Conservation (phyloP, 2,797 vertebrate genomes). For the Monodelphis domestica region DNA sequence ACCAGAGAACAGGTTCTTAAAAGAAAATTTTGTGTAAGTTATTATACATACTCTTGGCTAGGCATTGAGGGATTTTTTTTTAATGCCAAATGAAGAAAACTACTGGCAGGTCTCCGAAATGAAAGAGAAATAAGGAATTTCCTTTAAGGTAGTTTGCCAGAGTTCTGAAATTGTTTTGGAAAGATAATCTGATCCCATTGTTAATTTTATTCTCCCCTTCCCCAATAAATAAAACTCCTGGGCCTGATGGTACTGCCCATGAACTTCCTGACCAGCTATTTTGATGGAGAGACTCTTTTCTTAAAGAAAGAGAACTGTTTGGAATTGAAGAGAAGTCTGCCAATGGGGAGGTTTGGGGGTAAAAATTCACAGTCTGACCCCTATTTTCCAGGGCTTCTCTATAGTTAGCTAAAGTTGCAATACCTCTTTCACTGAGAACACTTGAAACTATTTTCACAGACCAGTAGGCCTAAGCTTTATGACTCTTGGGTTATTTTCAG, state of each 20-base stretch:
- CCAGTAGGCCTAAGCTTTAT: neutral
- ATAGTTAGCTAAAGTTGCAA: neutral
- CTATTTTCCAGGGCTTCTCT: neutral
- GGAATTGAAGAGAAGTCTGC: neutral
- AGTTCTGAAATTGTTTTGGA: neutral
- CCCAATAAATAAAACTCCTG: neutral
- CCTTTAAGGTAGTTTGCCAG: neutral
- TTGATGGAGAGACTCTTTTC: neutral
- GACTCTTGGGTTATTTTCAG: neutral
- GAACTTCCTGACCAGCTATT: neutral
- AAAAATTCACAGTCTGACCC: neutral
- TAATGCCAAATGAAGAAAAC: neutral
- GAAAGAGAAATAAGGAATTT: rapidly evolving
- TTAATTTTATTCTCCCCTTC: neutral
- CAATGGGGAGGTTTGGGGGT: neutral
- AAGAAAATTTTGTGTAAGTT: neutral
- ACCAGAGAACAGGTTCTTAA: neutral
- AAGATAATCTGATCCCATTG: neutral
- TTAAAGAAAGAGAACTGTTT: constrained; percentile 1
- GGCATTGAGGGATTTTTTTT: neutral
- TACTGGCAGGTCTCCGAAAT: neutral
- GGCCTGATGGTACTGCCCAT: neutral
- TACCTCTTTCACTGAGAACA: neutral
- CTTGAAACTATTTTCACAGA: neutral
- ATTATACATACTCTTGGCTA: neutral